Evolutionary conservation across 2,113 vertebrate genomes (phyloP), one percentile per base, ranked within the genome.

Genomic region (Odontesthes bonariensis): DNA sequence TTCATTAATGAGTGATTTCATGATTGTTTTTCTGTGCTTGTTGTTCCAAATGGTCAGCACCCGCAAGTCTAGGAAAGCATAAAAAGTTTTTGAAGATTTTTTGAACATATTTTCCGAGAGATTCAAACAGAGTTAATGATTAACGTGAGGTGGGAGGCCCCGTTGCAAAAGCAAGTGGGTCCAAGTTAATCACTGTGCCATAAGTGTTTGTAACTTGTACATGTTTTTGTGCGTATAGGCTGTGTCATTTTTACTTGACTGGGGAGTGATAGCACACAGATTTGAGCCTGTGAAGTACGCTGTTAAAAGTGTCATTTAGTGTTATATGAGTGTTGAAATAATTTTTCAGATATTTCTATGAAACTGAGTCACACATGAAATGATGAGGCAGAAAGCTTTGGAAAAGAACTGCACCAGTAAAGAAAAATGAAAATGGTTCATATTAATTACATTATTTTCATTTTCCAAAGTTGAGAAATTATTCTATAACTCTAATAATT

Each of bases 21-120:
- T 89, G 77, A 85, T 88, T 86, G 66, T 81, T 80, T 75, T 73
- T 84, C 64, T 86, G 74, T 77, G 4, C 35, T 81, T 61, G 65
- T 86, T 69, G 53, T 81, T 84, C 83, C 84, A 90, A 88, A 81
- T 90, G 74, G 86, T 79, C 83, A 77, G 83, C 83, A 87, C 83
- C 88, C 90, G 83, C 70, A 84, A 87, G 74, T 90, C 81, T 88
- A 85, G 79, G 75, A 84, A 90, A 73, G 69, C 51, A 64, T 81
- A 78, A 88, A 83, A 89, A 64, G 82, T 88, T 88, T 81, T 84
- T 79, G 72, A 72, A 85, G 87, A 87, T 84, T 83, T 89, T 73
- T 62, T 76, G 84, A 88, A 73, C 86, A 86, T 85, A 86, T 88
- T 91, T 88, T 82, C 77, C 75, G 80, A 66, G 72, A 65, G 80